Evolutionary conservation across 1,140 invertebrate species (phyloP).

Genomic region (Rhopalosiphum maidis): DNA sequence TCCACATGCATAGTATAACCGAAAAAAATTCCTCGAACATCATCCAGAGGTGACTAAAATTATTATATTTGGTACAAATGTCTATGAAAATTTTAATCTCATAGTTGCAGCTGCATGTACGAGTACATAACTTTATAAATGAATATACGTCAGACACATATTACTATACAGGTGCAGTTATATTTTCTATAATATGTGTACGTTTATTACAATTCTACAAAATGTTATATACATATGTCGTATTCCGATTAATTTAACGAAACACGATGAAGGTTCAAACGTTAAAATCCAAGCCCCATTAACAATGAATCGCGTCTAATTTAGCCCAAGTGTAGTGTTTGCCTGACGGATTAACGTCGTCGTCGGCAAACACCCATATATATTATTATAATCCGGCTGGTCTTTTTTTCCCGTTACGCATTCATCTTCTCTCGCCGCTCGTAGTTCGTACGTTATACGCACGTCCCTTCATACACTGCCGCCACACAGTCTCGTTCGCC

Average conservation of each 20-base stretch:
- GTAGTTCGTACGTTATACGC: neutral
- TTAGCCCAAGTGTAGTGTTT: slow-evolving; percentile 11
- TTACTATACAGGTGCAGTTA: neutral
- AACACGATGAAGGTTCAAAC: neutral
- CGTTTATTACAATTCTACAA: neutral
- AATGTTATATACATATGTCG: neutral
- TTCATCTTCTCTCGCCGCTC: neutral
- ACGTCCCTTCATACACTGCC: neutral
- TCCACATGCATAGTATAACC: neutral
- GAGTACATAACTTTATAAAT: neutral
- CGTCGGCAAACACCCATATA: neutral
- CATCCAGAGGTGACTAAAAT: neutral
- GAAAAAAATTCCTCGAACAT: neutral
- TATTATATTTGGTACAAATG: neutral
- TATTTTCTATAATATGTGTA: neutral
- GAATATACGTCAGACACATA: neutral
- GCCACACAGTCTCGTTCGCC: neutral
- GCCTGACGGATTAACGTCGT: neutral
- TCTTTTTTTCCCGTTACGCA: neutral
- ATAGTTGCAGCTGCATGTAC: neutral
- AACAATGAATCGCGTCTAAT: slow-evolving; percentile 13
- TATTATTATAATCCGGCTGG: slow-evolving; percentile 15
- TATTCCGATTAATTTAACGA: neutral
- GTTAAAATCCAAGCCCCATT: neutral
- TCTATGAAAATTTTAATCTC: neutral